Conservation (phyloP, 1,140 invertebrate species). For the Alviniconcha marisindica region DNA sequence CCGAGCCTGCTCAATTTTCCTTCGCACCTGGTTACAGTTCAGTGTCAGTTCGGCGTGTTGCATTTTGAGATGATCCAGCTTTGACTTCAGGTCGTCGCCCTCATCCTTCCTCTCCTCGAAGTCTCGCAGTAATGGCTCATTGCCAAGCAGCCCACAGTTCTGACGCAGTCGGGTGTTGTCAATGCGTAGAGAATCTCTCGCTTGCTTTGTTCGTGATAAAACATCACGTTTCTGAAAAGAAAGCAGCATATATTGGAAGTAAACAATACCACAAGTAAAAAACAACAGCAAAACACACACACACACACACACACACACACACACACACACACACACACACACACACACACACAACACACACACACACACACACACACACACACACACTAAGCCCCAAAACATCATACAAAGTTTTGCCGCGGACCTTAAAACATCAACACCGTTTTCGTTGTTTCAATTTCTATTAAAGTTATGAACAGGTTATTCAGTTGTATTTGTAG, state of each 20-base stretch:
- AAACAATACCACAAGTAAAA: no score
- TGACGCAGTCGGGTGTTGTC: constrained; percentile 73
- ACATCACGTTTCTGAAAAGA: constrained; percentile 72
- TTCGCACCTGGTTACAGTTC: constrained; percentile 69
- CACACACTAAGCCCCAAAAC: no score
- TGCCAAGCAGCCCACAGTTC: constrained; percentile 75
- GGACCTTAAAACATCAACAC: no score
- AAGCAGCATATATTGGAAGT: no score
- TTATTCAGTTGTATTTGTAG: no score
- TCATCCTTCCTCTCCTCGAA: constrained; percentile 75
- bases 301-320: no score
- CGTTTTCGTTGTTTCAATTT: no score
- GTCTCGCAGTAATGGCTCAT: constrained; percentile 72
- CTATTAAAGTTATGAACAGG: no score
- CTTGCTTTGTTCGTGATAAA: constrained; percentile 74
- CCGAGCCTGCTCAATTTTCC: constrained; percentile 73
- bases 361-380: no score
- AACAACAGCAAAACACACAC: not conserved
- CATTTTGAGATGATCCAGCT: constrained; percentile 72
- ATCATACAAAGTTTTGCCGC: no score
- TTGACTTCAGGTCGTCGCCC: constrained; percentile 64
- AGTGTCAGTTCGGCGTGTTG: constrained; percentile 73
- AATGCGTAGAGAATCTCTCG: constrained; percentile 72
- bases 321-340: no score
- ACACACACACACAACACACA: no score